Evolutionary conservation across 2,797 vertebrate species (phyloP).

Genomic region (Peromyscus nudipes): DNA sequence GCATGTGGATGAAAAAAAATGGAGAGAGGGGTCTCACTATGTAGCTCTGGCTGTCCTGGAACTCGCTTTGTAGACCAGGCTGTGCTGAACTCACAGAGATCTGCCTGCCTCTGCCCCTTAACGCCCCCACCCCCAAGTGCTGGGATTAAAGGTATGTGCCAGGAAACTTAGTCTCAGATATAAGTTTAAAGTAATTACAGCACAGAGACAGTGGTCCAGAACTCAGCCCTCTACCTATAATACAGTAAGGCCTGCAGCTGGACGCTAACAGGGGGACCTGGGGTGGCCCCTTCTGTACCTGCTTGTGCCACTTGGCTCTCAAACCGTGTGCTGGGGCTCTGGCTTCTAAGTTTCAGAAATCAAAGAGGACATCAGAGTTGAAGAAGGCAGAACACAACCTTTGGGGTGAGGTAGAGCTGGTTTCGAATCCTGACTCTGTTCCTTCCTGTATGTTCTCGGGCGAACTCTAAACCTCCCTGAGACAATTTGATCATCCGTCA

Average conservation of each 20-base stretch:
- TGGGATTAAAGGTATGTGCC: neutral
- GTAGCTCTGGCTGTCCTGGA: neutral
- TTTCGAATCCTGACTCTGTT: neutral
- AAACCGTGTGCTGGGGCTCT: neutral
- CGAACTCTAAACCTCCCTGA: neutral
- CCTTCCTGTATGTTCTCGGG: neutral
- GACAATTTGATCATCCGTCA: conserved; percentile 13
- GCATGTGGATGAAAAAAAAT: neutral
- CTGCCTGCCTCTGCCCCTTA: too few species aligned
- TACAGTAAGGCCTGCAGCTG: neutral
- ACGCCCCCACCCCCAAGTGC: neutral
- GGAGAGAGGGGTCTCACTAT: neutral
- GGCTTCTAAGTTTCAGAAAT: neutral
- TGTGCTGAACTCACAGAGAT: neutral
- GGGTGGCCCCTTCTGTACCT: neutral
- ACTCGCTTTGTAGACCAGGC: neutral
- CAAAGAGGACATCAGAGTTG: neutral
- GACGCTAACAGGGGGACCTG: neutral
- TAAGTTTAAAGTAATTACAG: neutral
- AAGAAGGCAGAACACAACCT: neutral
- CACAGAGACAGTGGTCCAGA: neutral
- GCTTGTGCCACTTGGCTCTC: neutral
- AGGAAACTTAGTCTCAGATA: neutral
- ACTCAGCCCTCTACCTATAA: neutral
- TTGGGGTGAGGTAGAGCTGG: neutral